Conservation (phyloP, 2,113 vertebrate species). For the Serilophus lunatus region DNA sequence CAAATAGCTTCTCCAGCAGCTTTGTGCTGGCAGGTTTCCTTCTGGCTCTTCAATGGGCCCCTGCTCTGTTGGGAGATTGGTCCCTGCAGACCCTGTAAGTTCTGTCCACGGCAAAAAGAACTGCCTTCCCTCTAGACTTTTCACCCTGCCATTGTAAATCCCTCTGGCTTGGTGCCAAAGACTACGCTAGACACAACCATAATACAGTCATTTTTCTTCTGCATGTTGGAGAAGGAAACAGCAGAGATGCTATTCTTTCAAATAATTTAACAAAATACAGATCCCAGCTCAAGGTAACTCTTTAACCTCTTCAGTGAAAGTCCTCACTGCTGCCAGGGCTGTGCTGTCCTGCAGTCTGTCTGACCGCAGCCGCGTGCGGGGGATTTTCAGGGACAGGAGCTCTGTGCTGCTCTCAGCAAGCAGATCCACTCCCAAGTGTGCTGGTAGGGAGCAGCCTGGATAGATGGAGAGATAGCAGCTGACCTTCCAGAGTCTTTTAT, state of each 20-base stretch:
- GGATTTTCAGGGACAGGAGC: not conserved
- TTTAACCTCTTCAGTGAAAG: conserved; percentile 59
- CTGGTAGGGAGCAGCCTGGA: not conserved
- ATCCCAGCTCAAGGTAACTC: conserved; percentile 64
- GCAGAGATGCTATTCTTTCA: conserved; percentile 68
- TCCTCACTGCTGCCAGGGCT: not conserved
- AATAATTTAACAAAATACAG: conserved; percentile 70
- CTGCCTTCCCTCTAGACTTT: conserved; percentile 60
- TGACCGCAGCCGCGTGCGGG: not conserved
- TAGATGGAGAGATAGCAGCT: not conserved
- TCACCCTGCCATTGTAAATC: conserved; percentile 68
- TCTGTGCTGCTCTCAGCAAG: not conserved
- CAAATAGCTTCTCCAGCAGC: conserved; percentile 53
- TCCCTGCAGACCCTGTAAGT: conserved; percentile 43
- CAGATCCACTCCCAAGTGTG: not conserved
- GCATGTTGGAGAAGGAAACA: conserved; percentile 64
- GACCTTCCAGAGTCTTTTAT: not conserved
- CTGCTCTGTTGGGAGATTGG: not conserved
- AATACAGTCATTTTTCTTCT: conserved; percentile 70
- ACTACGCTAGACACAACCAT: conserved; percentile 60
- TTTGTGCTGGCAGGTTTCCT: conserved; percentile 36
- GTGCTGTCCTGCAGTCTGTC: conserved; percentile 3
- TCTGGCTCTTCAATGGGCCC: not conserved
- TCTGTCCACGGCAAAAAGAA: conserved; percentile 31
- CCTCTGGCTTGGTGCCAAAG: conserved; percentile 51